Evolutionary conservation across 2,888 invertebrate genomes (phyloP).

Genomic region (Lepidonotus clava): DNA sequence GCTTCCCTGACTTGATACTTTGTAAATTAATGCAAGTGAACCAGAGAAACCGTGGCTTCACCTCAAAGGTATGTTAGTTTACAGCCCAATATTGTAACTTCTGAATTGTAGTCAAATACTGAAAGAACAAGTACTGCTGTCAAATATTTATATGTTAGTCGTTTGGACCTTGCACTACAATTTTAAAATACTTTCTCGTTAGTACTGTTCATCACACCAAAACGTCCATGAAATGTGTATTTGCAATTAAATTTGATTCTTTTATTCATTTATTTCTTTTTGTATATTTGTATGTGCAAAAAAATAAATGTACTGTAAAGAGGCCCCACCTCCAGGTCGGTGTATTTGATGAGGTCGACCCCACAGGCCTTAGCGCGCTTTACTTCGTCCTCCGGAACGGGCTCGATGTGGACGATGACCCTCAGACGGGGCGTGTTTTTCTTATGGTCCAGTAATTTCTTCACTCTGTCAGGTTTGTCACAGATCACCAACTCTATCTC

Average conservation of each 20-base stretch:
- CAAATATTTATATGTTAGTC: no score
- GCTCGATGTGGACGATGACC: slow-evolving; percentile 90
- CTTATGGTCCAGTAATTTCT: slow-evolving; percentile 90
- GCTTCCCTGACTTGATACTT: no score
- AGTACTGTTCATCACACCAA: no score
- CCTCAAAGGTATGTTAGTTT: no score
- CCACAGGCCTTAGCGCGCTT: slow-evolving; percentile 84
- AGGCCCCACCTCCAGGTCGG: slow-evolving; percentile 89
- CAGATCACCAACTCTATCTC: slow-evolving; percentile 93
- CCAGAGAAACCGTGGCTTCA: no score
- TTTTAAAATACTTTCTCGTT: no score
- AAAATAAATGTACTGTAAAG: neutral
- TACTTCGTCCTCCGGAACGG: slow-evolving; percentile 87
- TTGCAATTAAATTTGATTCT: neutral
- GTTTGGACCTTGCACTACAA: no score
- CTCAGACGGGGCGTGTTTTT: slow-evolving; percentile 87
- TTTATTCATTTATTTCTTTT: neutral
- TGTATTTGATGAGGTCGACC: slow-evolving; percentile 89
- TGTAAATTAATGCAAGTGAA: no score
- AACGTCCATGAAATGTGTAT: no score
- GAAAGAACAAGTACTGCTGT: no score
- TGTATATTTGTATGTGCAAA: neutral
- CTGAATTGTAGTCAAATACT: no score
- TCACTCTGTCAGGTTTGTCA: slow-evolving; percentile 94
- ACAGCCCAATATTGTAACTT: no score